A percentile compares a stretch with the other conserved stretches of the same genome.
These are phyloP conservation scores for Zaprionus taronus DNA, from an alignment of 1,140 invertebrate genomes.

Conservation along the genomic window DNA sequence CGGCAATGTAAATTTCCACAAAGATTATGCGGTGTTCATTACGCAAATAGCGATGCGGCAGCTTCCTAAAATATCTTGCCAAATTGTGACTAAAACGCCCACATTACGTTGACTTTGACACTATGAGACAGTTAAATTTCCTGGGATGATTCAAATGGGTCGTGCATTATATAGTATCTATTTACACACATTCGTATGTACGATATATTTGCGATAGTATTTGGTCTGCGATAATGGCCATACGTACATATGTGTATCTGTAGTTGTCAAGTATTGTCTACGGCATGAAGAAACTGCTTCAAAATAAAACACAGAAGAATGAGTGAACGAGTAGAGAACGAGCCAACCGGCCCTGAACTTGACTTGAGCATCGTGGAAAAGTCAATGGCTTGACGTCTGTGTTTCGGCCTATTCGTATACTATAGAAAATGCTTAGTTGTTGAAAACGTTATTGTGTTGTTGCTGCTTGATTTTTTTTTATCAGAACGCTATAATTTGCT, in stretches of 20 bases:
- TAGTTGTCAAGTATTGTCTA: constrained; percentile 15
- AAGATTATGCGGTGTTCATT: constrained; percentile 11
- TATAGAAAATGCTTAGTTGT: constrained; percentile 70
- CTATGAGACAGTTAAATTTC: constrained; percentile 38
- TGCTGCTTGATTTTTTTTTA: constrained; percentile 64
- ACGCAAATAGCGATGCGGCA: constrained; percentile 23
- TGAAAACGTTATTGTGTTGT: constrained; percentile 52
- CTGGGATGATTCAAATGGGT: constrained; percentile 44
- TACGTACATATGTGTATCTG: not conserved
- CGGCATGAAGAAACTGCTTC: constrained; percentile 20
- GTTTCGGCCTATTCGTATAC: constrained; percentile 46
- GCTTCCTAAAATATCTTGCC: constrained; percentile 14
- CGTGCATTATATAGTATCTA: constrained; percentile 20
- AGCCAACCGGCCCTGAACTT: constrained; percentile 71
- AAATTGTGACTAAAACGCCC: constrained; percentile 44
- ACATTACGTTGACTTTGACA: constrained; percentile 25
- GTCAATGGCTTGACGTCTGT: constrained; percentile 56
- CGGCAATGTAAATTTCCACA: constrained; percentile 18
- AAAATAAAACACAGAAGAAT: constrained; percentile 23
- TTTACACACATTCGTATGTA: not conserved
- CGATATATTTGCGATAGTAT: not conserved
- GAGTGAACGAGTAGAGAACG: constrained; percentile 1
- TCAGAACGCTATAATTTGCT: constrained; percentile 49
- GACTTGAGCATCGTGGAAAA: constrained; percentile 66
- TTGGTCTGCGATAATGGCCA: not conserved